Base-by-base conservation (phyloP, 2,113 vertebrate species). In the Columba janthina region DNA sequence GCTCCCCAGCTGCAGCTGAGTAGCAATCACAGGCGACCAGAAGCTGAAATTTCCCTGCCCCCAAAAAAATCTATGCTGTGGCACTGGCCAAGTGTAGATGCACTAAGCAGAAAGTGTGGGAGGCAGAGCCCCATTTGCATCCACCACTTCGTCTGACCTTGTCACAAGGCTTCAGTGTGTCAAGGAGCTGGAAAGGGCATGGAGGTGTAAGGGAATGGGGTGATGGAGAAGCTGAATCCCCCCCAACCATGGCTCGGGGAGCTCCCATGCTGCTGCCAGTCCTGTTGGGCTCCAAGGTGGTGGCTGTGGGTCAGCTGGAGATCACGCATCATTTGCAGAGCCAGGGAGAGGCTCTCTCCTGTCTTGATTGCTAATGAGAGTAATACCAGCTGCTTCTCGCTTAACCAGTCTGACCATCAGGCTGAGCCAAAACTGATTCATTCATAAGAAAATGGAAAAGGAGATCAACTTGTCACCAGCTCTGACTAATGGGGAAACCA, bases 371-470 rank as follows among this genome's bases (percentile, higher is more conserved):
- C 89, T 72, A 12, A 87, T 3, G 93, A 91, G 83, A 25, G 53
- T 44, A 66, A 92, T 54, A 75, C 54, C 74, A 22, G 84, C 73
- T 42, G 70, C 94, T 90, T 75, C 91, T 93, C 1, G 87, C 50
- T 34, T 11, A 96, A 95, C 96, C 94, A 87, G 94, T 96, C 85
- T 78, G 94, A 93, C 91, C 94, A 94, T 89, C 13, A 0, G 36
- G 62, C 77, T 11, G 28, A 95, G 95, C 95, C 96, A 94, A 76
- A 97, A 94, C 91, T 29, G 91, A 96, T 94, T 95, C 95, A 94
- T 91, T 95, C 94, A 93, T 31, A 57, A 73, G 71, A 91, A 87
- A 95, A 92, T 56, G 73, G 84, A n/a, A 83, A 51, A 81, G 89
- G 91, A 94, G 95, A 85, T 79, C 5, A 3, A 50, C 88, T 93